phyloP scores from a whole-genome alignment of 2,113 vertebrate species.

The Ursus arctos region DNA sequence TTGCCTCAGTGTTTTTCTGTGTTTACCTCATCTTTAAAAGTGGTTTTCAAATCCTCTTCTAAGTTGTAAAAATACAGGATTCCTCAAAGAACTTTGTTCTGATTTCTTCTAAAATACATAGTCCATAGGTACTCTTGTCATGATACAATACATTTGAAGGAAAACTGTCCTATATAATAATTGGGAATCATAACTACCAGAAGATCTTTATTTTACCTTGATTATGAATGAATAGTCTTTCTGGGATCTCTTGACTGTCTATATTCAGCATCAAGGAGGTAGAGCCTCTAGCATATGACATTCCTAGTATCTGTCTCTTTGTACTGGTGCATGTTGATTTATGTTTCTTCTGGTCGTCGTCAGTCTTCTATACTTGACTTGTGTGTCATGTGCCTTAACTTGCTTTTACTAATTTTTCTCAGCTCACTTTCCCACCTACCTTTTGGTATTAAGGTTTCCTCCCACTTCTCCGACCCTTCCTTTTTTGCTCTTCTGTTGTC shows the following conservation, averaged over 20 bases:
- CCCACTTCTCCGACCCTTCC: not conserved
- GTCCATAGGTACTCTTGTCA: not conserved
- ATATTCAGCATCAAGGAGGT: not conserved
- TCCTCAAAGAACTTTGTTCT: not conserved
- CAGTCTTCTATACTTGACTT: not conserved
- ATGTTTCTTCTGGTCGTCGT: conserved; percentile 17
- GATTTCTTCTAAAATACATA: not conserved
- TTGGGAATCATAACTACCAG: not conserved
- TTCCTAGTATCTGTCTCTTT: not conserved
- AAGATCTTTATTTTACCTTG: conserved; percentile 28
- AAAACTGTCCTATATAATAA: not conserved
- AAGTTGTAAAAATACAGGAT: not conserved
- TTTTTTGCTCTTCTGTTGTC: not conserved
- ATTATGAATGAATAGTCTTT: not conserved
- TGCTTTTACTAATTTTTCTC: not conserved
- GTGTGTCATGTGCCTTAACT: not conserved
- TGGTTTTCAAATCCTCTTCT: not conserved
- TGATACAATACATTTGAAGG: not conserved
- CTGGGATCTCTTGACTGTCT: not conserved
- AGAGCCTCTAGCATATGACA: not conserved
- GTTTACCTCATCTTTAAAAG: not conserved
- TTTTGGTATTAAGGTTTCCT: not conserved
- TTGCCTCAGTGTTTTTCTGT: not conserved
- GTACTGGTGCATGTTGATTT: not conserved
- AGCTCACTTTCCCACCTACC: not conserved